Conservation (phyloP, 2,888 invertebrate genomes). For the Limnephilus rhombicus region DNA sequence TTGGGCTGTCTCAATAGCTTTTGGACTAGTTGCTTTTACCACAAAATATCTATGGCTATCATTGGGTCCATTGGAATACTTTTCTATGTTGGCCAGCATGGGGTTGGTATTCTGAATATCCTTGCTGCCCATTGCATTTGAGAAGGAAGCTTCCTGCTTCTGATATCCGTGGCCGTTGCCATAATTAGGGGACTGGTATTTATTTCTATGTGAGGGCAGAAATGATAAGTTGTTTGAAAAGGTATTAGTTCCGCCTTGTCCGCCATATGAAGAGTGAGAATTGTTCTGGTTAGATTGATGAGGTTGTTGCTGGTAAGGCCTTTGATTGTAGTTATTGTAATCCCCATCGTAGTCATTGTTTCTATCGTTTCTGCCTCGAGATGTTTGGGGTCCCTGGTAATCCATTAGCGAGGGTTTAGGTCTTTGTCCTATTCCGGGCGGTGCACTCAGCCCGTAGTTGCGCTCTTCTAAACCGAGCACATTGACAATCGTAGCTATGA, state of each 20-base stretch:
- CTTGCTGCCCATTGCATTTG: constrained; percentile 69
- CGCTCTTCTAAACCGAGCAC: constrained; percentile 86
- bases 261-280: neutral
- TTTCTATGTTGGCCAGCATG: constrained; percentile 73
- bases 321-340: constrained; percentile 12
- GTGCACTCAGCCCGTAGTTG: constrained; percentile 83
- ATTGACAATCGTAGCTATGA: constrained; percentile 81
- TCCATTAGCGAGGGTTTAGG: constrained; percentile 83
- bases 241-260: constrained; percentile 9
- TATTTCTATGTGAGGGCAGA: constrained; percentile 5
- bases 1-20: constrained; percentile 78
- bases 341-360: constrained; percentile 69
- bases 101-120: constrained; percentile 68
- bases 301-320: constrained; percentile 21
- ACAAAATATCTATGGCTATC: constrained; percentile 76
- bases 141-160: constrained; percentile 10
- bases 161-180: neutral
- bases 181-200: constrained; percentile 6
- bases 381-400: constrained; percentile 72
- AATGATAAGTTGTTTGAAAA: constrained; percentile 63
- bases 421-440: constrained; percentile 86
- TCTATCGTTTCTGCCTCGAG: constrained; percentile 69
- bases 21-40: constrained; percentile 79
- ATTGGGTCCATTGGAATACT: constrained; percentile 69
- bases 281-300: neutral